phyloP scores from a whole-genome alignment of 1,140 invertebrate genomes.

The Dendroctonus valens region DNA sequence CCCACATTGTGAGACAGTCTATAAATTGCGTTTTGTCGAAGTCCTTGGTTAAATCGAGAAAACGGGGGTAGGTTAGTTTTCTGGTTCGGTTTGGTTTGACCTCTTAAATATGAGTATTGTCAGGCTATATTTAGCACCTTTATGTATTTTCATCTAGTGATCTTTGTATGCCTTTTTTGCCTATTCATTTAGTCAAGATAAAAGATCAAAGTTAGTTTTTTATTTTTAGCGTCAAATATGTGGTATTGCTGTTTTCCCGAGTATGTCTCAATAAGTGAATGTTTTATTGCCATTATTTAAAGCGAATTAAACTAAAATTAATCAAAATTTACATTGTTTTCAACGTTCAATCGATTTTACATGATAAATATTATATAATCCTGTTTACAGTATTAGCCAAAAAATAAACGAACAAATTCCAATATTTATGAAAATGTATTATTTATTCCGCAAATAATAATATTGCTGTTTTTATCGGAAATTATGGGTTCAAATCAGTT shows the following conservation, averaged over 20 bases:
- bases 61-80: too few relatives aligned
- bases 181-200: too few relatives aligned
- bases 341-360: conserved; percentile 26
- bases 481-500: conserved; percentile 14
- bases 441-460: conserved; percentile 27
- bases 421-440: conserved; percentile 27
- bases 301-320: conserved; percentile 28
- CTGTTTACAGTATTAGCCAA: conserved; percentile 25
- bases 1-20: too few relatives aligned
- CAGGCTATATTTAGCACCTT: too few relatives aligned
- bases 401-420: conserved; percentile 26
- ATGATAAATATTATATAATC: conserved; percentile 26
- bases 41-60: too few relatives aligned
- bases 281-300: conserved; percentile 24
- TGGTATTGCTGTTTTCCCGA: conserved; percentile 18
- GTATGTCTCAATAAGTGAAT: conserved; percentile 15
- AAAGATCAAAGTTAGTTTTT: too few relatives aligned
- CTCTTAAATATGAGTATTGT: too few relatives aligned
- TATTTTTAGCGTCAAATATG: not conserved
- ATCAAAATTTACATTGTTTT: conserved; percentile 26
- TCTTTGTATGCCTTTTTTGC: too few relatives aligned
- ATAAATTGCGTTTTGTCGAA: too few relatives aligned
- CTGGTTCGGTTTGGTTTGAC: too few relatives aligned
- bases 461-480: conserved; percentile 6
- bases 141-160: too few relatives aligned